These are phyloP conservation scores for Dermolepida albohirtum DNA, from an alignment of 2,888 invertebrate genomes.

Conservation along the genomic window DNA sequence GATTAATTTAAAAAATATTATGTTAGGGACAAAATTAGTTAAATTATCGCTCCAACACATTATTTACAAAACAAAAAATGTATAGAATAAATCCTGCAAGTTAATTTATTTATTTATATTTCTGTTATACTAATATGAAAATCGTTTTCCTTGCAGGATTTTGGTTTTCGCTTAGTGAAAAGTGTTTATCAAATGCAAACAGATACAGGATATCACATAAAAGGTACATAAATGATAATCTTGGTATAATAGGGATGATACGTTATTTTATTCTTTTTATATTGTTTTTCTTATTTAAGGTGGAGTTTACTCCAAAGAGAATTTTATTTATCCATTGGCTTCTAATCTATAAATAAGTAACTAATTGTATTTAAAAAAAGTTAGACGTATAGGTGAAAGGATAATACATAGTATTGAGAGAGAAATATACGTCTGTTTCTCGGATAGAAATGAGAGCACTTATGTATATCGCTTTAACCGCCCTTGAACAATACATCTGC, in stretches of 20 bases:
- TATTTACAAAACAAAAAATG: conserved; percentile 31
- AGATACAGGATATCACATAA: conserved; percentile 47
- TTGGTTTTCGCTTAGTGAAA: neutral
- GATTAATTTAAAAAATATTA: neutral
- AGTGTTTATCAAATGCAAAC: conserved; percentile 60
- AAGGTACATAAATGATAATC: conserved; percentile 36
- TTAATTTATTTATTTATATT: no score
- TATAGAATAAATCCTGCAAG: no score
- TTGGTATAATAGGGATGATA: conserved; percentile 36
- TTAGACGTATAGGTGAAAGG: neutral
- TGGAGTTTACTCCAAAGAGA: conserved; percentile 66
- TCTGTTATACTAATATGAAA: no score
- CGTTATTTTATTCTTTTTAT: conserved; percentile 25
- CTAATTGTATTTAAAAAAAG: neutral
- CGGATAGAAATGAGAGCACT: no score
- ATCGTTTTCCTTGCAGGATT: no score
- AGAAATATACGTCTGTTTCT: no score
- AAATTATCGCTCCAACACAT: conserved; percentile 8
- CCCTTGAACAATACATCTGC: no score
- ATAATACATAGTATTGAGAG: no score
- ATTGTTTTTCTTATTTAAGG: conserved; percentile 55
- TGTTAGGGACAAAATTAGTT: conserved; percentile 28
- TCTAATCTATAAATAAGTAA: conserved; percentile 46
- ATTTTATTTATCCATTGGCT: conserved; percentile 49
- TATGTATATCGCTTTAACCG: no score